A percentile compares a stretch with the other conserved stretches of the same genome.
Conservation (phyloP, 2,888 invertebrate species). For the Pristionchus fissidentatus region DNA sequence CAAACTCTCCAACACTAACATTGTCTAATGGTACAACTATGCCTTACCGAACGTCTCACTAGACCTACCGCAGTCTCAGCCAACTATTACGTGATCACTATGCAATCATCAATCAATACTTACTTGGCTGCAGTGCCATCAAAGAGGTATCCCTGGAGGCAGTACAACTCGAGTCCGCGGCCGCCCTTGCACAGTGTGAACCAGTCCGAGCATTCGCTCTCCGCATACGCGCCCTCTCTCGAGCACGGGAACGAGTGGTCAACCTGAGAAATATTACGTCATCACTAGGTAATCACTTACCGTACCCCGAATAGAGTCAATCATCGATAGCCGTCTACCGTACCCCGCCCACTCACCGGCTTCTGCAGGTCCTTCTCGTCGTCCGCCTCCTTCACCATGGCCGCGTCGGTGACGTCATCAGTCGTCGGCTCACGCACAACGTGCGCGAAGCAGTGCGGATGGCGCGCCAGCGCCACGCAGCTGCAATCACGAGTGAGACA, state of each 20-base stretch:
- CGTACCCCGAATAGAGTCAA: too few species aligned
- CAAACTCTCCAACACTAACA: not conserved
- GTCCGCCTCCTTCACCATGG: constrained; percentile 26
- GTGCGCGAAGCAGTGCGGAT: not conserved
- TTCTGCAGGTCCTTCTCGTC: constrained; percentile 15
- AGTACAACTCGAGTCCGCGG: constrained; percentile 27
- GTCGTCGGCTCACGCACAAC: not conserved
- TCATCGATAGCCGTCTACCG: not conserved
- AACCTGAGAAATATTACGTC: constrained; percentile 9
- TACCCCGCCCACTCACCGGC: constrained; percentile 18
- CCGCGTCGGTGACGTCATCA: constrained; percentile 17
- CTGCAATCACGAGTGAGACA: not conserved
- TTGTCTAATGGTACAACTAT: not conserved
- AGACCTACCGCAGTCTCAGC: not conserved
- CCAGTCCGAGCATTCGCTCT: constrained; percentile 33
- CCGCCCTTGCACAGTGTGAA: constrained; percentile 36
- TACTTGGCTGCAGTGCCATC: constrained; percentile 27
- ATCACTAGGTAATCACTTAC: too few species aligned
- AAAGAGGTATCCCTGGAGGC: constrained; percentile 40
- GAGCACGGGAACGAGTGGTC: constrained; percentile 33
- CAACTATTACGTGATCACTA: too few species aligned
- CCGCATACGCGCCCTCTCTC: constrained; percentile 20
- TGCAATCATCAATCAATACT: too few species aligned
- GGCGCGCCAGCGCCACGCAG: constrained; percentile 28
- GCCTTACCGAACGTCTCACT: not conserved